A percentile compares a stretch with the other conserved stretches of the same genome.
Conservation (phyloP, 2,888 invertebrate species). For the Perizoma flavofasciatum region DNA sequence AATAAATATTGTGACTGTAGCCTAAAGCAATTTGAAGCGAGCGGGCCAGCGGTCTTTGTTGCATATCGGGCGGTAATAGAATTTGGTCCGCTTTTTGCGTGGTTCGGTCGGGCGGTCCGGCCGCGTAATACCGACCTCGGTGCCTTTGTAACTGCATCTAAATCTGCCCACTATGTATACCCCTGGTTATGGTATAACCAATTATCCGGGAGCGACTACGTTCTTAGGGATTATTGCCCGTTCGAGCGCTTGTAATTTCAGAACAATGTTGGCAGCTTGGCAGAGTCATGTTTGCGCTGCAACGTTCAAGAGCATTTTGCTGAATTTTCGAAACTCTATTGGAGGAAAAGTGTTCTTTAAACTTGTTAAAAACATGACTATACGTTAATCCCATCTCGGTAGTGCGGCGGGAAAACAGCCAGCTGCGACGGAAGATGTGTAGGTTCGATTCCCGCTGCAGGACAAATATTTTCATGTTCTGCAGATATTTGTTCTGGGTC, state of each 20-base stretch:
- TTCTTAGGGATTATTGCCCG: constrained; percentile 32
- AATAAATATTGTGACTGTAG: constrained; percentile 77
- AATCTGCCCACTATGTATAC: constrained; percentile 67
- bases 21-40: constrained; percentile 82
- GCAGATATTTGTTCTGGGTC: too few relatives aligned
- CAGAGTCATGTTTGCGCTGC: constrained; percentile 11
- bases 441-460: too few relatives aligned
- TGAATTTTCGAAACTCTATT: constrained; percentile 11
- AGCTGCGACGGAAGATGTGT: too few relatives aligned
- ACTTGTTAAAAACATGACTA: too few relatives aligned
- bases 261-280: constrained; percentile 23
- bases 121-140: constrained; percentile 75
- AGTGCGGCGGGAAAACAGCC: too few relatives aligned
- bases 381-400: too few relatives aligned
- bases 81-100: constrained; percentile 82
- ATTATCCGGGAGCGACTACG: constrained; percentile 49
- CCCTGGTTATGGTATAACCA: constrained; percentile 59
- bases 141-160: constrained; percentile 80
- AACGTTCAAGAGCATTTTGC: constrained; percentile 5
- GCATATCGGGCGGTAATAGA: constrained; percentile 82
- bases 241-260: constrained; percentile 27
- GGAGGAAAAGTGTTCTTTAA: neutral
- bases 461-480: too few relatives aligned
- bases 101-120: constrained; percentile 55
- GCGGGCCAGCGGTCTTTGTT: constrained; percentile 79